Evolutionary conservation across 2,888 invertebrate genomes (phyloP).

Genomic region (Eulithis prunata): DNA sequence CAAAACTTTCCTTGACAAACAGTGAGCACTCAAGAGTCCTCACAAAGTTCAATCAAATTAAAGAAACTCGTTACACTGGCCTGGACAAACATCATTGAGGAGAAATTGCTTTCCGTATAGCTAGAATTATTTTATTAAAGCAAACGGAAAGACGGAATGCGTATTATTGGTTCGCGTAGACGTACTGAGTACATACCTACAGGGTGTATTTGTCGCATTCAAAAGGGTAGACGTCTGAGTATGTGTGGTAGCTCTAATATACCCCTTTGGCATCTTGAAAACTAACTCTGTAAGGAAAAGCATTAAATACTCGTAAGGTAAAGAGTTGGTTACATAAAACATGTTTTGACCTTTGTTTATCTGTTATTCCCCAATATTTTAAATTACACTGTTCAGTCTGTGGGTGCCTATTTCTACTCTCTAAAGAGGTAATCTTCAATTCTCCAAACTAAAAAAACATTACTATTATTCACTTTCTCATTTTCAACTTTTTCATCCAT

Average conservation of each 20-base stretch:
- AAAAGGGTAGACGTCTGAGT: constrained; percentile 20
- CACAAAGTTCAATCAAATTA: constrained; percentile 36
- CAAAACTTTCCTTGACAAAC: constrained; percentile 20
- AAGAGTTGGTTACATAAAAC: no score
- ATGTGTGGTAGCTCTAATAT: constrained; percentile 2
- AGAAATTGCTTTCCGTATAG: constrained; percentile 42
- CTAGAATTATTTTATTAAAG: constrained; percentile 45
- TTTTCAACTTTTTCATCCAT: constrained; percentile 10
- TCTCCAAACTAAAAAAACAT: no score
- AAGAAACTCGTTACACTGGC: constrained; percentile 30
- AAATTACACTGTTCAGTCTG: no score
- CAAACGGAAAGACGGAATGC: constrained; percentile 39
- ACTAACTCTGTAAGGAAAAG: not conserved
- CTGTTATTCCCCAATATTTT: no score
- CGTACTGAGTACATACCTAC: constrained; percentile 7
- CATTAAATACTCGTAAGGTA: no score
- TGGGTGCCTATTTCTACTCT: no score
- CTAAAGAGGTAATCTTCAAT: no score
- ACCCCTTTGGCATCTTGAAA: not conserved
- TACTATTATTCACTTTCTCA: not conserved
- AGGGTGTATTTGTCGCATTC: constrained; percentile 5
- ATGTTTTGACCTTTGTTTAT: no score
- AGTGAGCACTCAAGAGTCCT: constrained; percentile 24
- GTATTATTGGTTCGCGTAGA: constrained; percentile 41
- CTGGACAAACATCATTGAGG: constrained; percentile 39